phyloP scores from a whole-genome alignment of 2,797 vertebrate species.

The Poeciliopsis paucimaculata region DNA sequence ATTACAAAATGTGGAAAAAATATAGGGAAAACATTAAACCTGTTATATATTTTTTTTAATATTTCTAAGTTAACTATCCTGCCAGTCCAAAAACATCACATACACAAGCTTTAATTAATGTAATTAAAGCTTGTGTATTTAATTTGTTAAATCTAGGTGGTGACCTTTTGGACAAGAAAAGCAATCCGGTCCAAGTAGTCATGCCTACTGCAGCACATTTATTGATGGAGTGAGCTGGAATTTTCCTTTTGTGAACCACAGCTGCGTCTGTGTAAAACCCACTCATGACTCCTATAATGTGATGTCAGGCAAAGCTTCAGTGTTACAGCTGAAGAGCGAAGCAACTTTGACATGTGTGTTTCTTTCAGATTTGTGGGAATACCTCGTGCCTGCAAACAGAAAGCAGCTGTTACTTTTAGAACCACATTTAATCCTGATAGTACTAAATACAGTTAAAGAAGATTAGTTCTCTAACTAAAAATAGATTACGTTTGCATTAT shows the following conservation, averaged over 20 bases:
- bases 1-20: background rate
- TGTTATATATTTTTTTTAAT: background rate
- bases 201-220: slow-evolving; percentile 62
- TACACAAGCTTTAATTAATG: background rate
- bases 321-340: slow-evolving; percentile 19
- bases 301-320: slow-evolving; percentile 45
- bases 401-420: background rate
- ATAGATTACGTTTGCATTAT: no score
- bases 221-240: slow-evolving; percentile 55
- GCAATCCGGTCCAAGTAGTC: slow-evolving; percentile 37
- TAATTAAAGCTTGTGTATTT: background rate
- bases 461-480: no score
- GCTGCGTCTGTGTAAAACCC: slow-evolving; percentile 38
- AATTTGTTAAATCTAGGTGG: background rate
- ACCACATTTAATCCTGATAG: background rate
- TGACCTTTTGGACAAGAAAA: background rate
- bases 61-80: slow-evolving; percentile 7
- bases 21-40: background rate
- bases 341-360: slow-evolving; percentile 12
- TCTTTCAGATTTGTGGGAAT: slow-evolving; percentile 2
- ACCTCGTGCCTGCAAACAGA: background rate
- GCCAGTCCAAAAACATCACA: background rate
- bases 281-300: slow-evolving; percentile 29
- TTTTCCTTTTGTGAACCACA: slow-evolving; percentile 64
- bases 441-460: background rate